phyloP scores from a whole-genome alignment of 2,888 invertebrate species.

The Patella caerulea region DNA sequence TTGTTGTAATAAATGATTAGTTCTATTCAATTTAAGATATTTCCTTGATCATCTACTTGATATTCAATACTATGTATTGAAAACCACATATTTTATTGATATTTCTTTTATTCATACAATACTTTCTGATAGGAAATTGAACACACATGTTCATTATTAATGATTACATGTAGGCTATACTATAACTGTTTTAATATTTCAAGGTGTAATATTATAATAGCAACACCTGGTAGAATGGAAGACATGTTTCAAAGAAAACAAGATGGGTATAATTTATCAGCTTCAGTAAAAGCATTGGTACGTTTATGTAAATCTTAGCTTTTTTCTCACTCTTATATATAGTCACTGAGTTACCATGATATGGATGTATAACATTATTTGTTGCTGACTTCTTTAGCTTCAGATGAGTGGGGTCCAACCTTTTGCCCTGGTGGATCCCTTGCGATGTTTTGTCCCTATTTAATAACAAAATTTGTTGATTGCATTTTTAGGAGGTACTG shows the following conservation, averaged over 20 bases:
- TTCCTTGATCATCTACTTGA: no score
- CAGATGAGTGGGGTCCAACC: not conserved
- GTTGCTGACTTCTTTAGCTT: not conserved
- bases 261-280: constrained; percentile 74
- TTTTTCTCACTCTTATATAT: not conserved
- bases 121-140: no score
- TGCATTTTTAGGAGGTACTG: constrained; percentile 81
- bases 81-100: no score
- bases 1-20: no score
- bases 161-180: no score
- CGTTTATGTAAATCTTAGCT: constrained; percentile 49
- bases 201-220: constrained; percentile 85
- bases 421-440: not conserved
- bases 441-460: not conserved
- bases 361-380: not conserved
- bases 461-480: not conserved
- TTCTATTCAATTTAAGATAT: no score
- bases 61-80: no score
- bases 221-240: constrained; percentile 94
- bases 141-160: no score
- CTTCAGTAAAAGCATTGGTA: constrained; percentile 84
- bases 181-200: no score
- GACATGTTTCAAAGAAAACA: constrained; percentile 77
- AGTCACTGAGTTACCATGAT: not conserved
- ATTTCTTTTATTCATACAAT: no score